A percentile compares a stretch with the other conserved stretches of the same genome.
phyloP scores from a whole-genome alignment of 2,113 vertebrate genomes.

The Poecilia latipinna region DNA sequence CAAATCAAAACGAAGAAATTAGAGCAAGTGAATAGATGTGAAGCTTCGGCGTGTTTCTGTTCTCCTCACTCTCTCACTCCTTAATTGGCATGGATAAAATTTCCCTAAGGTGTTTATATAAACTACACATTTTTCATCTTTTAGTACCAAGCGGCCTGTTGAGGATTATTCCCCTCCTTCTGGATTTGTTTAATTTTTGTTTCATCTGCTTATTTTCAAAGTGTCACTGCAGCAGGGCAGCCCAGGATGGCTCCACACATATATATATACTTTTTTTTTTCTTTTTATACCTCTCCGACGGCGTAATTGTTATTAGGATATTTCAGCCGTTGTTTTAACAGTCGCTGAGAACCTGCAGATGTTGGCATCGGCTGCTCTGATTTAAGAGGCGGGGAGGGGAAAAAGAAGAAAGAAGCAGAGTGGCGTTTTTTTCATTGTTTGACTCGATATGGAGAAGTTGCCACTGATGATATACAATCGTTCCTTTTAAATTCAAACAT shows the following conservation, averaged over 20 bases:
- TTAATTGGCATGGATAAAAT: conserved; percentile 97
- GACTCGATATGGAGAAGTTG: conserved; percentile 98
- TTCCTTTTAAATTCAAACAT: conserved; percentile 83
- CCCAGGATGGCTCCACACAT: conserved; percentile 75
- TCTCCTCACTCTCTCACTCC: conserved; percentile 86
- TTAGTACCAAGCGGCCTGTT: conserved; percentile 91
- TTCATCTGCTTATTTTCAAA: conserved; percentile 99
- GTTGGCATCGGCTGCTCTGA: conserved; percentile 86
- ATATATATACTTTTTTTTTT: conserved; percentile 43
- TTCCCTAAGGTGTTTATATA: conserved; percentile 94
- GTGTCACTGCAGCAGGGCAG: conserved; percentile 87
- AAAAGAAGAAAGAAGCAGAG: conserved; percentile 66
- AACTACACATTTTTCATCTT: conserved; percentile 96
- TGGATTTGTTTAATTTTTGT: conserved; percentile 97
- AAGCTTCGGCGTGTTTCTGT: conserved; percentile 62
- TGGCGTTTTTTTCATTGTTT: conserved; percentile 91
- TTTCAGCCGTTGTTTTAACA: conserved; percentile 86
- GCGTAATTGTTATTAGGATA: conserved; percentile 84
- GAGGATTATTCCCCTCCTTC: conserved; percentile 87
- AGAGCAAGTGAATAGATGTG: conserved; percentile 68
- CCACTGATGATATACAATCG: conserved; percentile 82
- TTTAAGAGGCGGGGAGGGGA: conserved; percentile 65
- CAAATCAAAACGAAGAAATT: conserved; percentile 76
- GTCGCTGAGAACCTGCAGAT: conserved; percentile 96
- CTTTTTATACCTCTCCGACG: conserved; percentile 77